These are phyloP conservation scores for Oreotrochilus melanogaster DNA, from an alignment of 2,113 vertebrate genomes.

Conservation along the genomic window DNA sequence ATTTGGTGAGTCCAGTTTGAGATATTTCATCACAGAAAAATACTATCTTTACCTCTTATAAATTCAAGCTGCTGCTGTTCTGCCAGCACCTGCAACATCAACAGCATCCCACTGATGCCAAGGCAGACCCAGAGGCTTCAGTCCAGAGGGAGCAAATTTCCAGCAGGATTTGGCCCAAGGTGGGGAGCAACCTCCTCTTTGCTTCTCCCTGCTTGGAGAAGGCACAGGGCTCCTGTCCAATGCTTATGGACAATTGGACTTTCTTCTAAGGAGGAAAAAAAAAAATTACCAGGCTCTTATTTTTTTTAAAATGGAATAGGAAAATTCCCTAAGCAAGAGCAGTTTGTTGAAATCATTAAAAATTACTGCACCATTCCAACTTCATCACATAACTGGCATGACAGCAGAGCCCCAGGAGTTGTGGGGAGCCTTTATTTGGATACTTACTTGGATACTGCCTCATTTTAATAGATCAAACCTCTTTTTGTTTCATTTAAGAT, in stretches of 20 bases:
- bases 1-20: neutral
- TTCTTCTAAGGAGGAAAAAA: neutral
- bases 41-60: neutral
- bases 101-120: neutral
- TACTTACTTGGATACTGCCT: no score
- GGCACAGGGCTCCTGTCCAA: no score
- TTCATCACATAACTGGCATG: rapidly evolving
- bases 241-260: no score
- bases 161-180: neutral
- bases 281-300: neutral
- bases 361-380: neutral
- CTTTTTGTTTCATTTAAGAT: neutral
- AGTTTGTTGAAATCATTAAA: neutral
- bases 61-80: neutral
- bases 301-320: neutral
- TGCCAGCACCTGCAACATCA: neutral
- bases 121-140: neutral
- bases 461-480: neutral
- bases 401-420: neutral
- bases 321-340: neutral
- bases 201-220: neutral
- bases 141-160: neutral
- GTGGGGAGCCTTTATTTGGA: no score
- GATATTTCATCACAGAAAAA: neutral
- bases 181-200: neutral